Percentiles rank a stretch among this genome's conserved stretches.
These are phyloP conservation scores for Vulpes lagopus DNA, from an alignment of 2,113 vertebrate genomes.

Conservation along the genomic window DNA sequence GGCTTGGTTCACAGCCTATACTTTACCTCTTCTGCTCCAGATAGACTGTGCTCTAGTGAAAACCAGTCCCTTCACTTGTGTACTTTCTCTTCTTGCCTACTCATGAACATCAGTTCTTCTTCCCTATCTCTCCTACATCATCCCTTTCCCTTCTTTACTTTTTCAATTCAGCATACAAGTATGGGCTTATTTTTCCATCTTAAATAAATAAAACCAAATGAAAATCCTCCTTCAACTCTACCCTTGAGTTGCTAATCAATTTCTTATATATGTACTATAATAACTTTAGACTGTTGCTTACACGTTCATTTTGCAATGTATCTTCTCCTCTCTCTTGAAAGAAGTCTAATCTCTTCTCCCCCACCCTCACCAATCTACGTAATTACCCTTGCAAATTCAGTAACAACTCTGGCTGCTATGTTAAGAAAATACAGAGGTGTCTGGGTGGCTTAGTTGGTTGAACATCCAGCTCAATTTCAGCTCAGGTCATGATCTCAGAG, in stretches of 20 bases:
- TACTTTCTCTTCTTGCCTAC: neutral
- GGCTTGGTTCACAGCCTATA: no score
- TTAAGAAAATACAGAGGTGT: neutral
- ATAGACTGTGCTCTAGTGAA: neutral
- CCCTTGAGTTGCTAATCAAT: neutral
- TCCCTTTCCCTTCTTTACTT: neutral
- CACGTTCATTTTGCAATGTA: neutral
- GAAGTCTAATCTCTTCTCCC: neutral
- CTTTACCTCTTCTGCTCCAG: neutral
- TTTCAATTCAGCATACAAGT: neutral
- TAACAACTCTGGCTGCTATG: neutral
- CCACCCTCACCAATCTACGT: neutral
- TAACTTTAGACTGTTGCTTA: neutral
- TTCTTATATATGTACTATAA: neutral
- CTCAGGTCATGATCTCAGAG: neutral
- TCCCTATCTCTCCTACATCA: neutral
- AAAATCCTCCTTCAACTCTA: neutral
- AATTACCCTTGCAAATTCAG: neutral
- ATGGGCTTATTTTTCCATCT: neutral
- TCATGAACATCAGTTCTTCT: neutral
- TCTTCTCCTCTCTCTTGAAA: neutral
- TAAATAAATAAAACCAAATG: neutral
- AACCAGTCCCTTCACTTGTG: neutral
- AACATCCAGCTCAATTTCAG: neutral
- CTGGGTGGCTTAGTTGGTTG: neutral